Percentiles rank a stretch among this genome's conserved stretches.
Conservation (phyloP, 2,113 vertebrate species). For the Bettongia penicillata region DNA sequence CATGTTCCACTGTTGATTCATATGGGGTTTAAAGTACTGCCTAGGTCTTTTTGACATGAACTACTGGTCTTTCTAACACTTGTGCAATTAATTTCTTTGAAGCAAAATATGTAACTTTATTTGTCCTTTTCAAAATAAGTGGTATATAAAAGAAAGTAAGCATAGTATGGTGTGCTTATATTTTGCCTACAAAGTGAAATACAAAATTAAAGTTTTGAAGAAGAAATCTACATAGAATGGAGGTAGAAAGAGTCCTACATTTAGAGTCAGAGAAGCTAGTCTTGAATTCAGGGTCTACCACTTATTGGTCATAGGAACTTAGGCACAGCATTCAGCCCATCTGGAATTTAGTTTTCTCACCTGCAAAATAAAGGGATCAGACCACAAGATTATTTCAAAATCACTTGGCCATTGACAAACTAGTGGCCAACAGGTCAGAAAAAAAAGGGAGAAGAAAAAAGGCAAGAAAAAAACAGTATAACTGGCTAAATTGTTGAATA, state of each 20-base stretch:
- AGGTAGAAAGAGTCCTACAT: background rate
- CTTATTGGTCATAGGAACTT: background rate
- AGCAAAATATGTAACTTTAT: background rate
- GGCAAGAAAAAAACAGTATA: accelerated
- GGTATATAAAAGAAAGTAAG: background rate
- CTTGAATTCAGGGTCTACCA: background rate
- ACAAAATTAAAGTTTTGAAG: background rate
- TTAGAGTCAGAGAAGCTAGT: background rate
- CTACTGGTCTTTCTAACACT: background rate
- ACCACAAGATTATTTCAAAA: background rate
- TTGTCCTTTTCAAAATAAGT: background rate
- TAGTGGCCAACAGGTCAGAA: background rate
- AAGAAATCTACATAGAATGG: background rate
- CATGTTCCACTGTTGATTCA: background rate
- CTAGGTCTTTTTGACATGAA: background rate
- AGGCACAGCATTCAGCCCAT: background rate
- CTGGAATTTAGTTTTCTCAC: background rate
- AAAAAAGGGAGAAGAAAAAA: background rate
- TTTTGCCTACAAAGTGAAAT: background rate
- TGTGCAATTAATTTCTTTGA: background rate
- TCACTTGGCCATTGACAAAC: background rate
- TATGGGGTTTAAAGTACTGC: too few relatives aligned
- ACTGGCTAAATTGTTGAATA: background rate
- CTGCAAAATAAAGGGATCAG: background rate
- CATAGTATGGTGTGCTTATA: background rate